Percentiles rank a stretch among this genome's conserved stretches.
Conservation (phyloP, 1,140 invertebrate genomes). For the Zaprionus kolodkinae region DNA sequence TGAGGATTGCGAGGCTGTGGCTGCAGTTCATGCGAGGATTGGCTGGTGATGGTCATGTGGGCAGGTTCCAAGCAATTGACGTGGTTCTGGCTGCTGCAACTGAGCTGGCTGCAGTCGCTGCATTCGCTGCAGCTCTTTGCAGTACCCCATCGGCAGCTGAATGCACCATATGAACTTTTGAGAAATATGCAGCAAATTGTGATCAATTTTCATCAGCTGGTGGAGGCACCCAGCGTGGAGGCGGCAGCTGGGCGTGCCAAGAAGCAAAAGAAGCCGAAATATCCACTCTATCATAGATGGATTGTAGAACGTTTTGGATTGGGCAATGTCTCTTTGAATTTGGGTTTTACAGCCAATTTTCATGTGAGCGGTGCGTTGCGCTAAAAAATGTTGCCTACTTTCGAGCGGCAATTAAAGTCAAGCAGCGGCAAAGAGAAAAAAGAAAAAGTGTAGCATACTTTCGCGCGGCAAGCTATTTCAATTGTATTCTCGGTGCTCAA, state of each 20-base stretch:
- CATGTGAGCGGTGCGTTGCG: constrained; percentile 43
- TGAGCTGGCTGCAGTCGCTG: neutral
- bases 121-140: constrained; percentile 12
- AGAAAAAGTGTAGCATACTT: constrained; percentile 1
- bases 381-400: constrained; percentile 45
- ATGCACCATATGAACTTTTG: constrained; percentile 26
- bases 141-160: too few species aligned
- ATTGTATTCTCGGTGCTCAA: too few species aligned
- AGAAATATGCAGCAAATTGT: constrained; percentile 37
- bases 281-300: constrained; percentile 28
- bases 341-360: constrained; percentile 61
- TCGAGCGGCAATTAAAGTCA: constrained; percentile 24
- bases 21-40: constrained; percentile 4
- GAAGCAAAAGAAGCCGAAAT: constrained; percentile 52
- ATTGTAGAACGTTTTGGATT: constrained; percentile 56
- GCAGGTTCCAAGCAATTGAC: neutral
- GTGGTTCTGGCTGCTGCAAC: neutral
- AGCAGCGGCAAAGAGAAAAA: neutral
- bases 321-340: constrained; percentile 53
- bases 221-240: constrained; percentile 10
- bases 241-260: constrained; percentile 31
- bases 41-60: constrained; percentile 6
- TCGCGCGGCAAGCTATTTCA: neutral
- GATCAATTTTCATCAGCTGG: constrained; percentile 25
- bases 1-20: neutral